Evolutionary conservation across 2,113 vertebrate genomes (phyloP).

Genomic region (Sylvia atricapilla): DNA sequence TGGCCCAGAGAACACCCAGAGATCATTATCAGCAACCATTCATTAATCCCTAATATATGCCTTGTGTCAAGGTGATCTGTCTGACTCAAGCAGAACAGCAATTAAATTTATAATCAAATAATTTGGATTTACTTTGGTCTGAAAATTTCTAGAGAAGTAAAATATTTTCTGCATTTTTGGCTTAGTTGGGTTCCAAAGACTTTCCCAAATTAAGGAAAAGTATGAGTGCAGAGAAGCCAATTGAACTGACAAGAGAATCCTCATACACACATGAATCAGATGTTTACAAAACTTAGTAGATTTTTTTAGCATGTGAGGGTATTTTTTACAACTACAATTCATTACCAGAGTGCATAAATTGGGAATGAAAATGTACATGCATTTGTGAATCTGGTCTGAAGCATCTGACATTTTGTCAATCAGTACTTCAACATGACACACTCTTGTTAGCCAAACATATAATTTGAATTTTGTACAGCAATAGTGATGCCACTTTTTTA

Average conservation of each 20-base stretch:
- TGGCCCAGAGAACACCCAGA: constrained; percentile 12
- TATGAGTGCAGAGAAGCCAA: background rate
- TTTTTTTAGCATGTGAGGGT: rapidly evolving
- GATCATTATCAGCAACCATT: background rate
- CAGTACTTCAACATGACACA: background rate
- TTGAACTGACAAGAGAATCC: background rate
- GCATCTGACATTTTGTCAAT: background rate
- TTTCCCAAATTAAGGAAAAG: background rate
- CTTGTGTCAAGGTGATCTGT: background rate
- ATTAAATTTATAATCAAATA: background rate
- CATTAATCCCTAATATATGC: constrained; percentile 34
- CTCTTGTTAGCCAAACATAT: background rate
- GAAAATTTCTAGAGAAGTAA: background rate
- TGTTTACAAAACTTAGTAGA: background rate
- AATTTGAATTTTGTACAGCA: background rate
- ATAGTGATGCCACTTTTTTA: background rate
- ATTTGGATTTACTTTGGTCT: background rate
- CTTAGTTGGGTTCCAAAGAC: background rate
- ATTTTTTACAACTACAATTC: background rate
- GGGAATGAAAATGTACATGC: background rate
- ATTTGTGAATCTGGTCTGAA: background rate
- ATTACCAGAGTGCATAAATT: background rate
- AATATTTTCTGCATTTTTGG: background rate
- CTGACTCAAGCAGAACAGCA: background rate
- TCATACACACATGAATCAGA: rapidly evolving